Base-by-base conservation (phyloP, 1,140 invertebrate species). In the Heliconius hewitsoni region DNA sequence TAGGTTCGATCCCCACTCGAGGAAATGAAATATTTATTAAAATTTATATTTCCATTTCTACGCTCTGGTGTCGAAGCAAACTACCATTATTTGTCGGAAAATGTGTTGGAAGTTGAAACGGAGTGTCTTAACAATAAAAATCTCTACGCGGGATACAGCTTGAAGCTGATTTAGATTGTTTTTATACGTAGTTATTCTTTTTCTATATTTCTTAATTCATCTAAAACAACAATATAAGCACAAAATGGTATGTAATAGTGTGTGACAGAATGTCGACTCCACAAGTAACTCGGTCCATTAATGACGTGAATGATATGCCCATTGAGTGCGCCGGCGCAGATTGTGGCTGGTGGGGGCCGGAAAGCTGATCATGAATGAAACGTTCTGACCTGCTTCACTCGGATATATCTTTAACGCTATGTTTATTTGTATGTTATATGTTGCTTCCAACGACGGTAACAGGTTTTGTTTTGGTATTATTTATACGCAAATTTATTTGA, bases 231-330 rank as follows among this genome's bases (percentile, higher is more conserved):
- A 16, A 30, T 70, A 57, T 81, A 52, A 39, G 30, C 70, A 75
- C 75, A 30, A 78, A 72, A 76, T 72, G 37, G 60, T 72, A 77
- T 50, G 74, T 77, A 79, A 77, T 83, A 81, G 84, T 84, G 81
- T 84, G 82, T 84, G 76, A 80, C 80, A 76, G 84, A 83, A 85
- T 81, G 78, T 82, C 82, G 78, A 83, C 84, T 83, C 83, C 72
- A 84, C 82, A 86, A 84, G 79, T 81, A 83, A 77, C 76, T 84
- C 82, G 86, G 77, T 85, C 86, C 90, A 89, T 91, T 91, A 86
- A 81, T 80, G 78, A 77, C 81, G 82, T 89, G 87, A 90, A 90
- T 90, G 89, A 89, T 84, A 89, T 83, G 84, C 81, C 83, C 84
- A 81, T 79, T 82, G 81, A 85, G 80, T 78, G 74, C 79, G 76